Conservation (phyloP, 2,888 invertebrate species). For the Drosophila rellima region DNA sequence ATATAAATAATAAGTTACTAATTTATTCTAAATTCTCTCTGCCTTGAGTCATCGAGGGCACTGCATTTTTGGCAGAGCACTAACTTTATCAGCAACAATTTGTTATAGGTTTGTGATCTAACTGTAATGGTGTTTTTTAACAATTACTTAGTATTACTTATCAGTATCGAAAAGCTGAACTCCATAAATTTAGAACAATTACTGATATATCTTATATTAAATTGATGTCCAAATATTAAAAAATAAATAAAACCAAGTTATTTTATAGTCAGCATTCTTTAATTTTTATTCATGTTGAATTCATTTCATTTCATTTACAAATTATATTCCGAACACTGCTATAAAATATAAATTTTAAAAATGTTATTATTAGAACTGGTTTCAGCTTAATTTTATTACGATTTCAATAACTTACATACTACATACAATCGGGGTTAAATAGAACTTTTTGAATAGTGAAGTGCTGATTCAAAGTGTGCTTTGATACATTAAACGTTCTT, state of each 20-base stretch:
- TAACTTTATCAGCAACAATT: no score
- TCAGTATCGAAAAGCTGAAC: no score
- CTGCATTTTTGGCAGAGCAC: no score
- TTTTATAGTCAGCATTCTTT: constrained; percentile 22
- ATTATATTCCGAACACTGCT: constrained; percentile 37
- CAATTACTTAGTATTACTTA: no score
- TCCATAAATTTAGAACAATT: background rate
- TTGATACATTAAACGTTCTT: constrained; percentile 57
- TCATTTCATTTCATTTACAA: constrained; percentile 28
- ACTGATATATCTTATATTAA: background rate
- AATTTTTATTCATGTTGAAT: constrained; percentile 29
- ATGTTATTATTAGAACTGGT: constrained; percentile 59
- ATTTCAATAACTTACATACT: constrained; percentile 75
- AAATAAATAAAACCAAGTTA: background rate
- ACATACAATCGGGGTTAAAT: constrained; percentile 66
- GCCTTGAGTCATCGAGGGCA: no score
- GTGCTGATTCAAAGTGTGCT: constrained; percentile 30
- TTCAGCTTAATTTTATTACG: constrained; percentile 76
- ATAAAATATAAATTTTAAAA: constrained; percentile 32
- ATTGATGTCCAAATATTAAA: background rate
- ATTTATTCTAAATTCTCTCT: no score
- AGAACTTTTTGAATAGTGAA: constrained; percentile 54
- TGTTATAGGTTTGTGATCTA: no score
- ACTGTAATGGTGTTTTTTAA: no score
- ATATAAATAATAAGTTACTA: no score